Evolutionary conservation across 2,888 invertebrate genomes (phyloP).

Genomic region (Rhyacophila evoluta): DNA sequence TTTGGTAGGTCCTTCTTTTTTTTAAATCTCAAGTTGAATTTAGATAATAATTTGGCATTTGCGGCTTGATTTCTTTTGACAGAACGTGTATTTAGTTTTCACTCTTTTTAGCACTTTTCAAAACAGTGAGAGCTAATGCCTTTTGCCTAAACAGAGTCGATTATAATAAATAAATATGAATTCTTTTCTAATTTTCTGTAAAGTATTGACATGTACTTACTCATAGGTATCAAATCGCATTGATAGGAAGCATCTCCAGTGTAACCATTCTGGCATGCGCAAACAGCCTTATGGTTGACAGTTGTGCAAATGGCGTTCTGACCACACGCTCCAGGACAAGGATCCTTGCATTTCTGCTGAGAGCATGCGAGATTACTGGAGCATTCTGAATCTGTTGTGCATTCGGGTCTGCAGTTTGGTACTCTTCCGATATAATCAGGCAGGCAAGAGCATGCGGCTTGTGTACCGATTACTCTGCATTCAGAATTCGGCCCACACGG

Average conservation of each 20-base stretch:
- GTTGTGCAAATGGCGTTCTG: conserved; percentile 84
- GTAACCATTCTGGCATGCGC: conserved; percentile 85
- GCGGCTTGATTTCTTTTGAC: too few species aligned
- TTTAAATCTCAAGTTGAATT: too few species aligned
- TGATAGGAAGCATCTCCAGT: conserved; percentile 82
- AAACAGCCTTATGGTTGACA: conserved; percentile 85
- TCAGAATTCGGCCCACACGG: conserved; percentile 88
- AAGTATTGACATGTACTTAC: too few species aligned
- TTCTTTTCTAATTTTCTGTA: too few species aligned
- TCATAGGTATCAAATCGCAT: conserved; percentile 71
- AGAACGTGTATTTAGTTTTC: too few species aligned
- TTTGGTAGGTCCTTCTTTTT: too few species aligned
- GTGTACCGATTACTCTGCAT: conserved; percentile 82
- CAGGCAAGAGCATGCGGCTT: conserved; percentile 88
- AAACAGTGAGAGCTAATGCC: too few species aligned
- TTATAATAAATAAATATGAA: too few species aligned
- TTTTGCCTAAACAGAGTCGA: too few species aligned
- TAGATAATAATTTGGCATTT: too few species aligned
- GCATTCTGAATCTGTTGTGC: conserved; percentile 84
- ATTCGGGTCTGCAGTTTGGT: conserved; percentile 88
- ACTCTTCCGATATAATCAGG: conserved; percentile 86
- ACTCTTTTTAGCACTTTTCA: too few species aligned
- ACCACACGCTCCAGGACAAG: conserved; percentile 85
- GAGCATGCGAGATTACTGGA: conserved; percentile 84
- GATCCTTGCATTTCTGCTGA: conserved; percentile 85